These are phyloP conservation scores for Arenaria interpres DNA, from an alignment of 2,113 vertebrate species.

Conservation along the genomic window DNA sequence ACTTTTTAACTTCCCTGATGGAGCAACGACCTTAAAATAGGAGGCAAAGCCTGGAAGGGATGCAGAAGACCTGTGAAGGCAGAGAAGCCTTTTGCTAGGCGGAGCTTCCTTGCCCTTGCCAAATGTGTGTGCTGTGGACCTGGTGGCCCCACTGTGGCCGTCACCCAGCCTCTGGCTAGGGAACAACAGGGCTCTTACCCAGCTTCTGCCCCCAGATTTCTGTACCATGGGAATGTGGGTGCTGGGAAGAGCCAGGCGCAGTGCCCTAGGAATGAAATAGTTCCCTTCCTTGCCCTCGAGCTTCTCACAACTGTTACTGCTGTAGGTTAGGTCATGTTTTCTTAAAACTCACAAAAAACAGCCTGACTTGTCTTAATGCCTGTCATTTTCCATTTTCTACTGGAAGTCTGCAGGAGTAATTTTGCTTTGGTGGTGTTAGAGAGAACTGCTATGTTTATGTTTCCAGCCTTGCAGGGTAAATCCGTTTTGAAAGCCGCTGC, in stretches of 20 bases:
- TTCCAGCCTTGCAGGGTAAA: background rate
- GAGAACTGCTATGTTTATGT: background rate
- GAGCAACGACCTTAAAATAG: background rate
- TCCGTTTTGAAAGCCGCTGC: background rate
- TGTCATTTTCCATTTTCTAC: background rate
- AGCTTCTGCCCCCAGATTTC: background rate
- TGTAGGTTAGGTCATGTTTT: background rate
- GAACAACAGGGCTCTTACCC: background rate
- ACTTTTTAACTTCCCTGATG: background rate
- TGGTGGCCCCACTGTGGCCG: background rate
- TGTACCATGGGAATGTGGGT: background rate
- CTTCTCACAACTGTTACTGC: background rate
- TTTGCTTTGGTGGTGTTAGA: background rate
- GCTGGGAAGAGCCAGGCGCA: background rate
- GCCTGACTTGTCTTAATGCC: background rate
- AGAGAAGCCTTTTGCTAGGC: background rate
- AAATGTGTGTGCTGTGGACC: accelerated
- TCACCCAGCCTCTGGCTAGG: background rate
- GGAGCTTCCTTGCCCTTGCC: background rate
- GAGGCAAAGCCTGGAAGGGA: background rate
- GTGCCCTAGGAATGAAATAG: background rate
- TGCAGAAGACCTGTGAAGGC: background rate
- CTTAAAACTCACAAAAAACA: background rate
- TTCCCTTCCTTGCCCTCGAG: background rate
- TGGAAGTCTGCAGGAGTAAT: background rate